Evolutionary conservation across 2,113 vertebrate species (phyloP).

Genomic region (Cryptomyrus ogoouensis): DNA sequence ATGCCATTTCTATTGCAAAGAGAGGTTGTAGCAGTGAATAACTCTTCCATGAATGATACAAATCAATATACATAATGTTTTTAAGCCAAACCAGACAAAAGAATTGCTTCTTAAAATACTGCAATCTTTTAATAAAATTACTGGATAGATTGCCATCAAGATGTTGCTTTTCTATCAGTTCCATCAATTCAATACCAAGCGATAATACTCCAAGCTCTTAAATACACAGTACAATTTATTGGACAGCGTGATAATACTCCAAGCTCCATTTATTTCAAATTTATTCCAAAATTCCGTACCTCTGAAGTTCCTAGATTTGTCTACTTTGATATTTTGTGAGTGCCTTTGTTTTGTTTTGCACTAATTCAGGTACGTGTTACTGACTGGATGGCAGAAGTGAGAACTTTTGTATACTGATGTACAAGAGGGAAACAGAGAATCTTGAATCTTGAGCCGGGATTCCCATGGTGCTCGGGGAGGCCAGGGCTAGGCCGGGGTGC

Average conservation of each 20-base stretch:
- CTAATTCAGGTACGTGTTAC: background rate
- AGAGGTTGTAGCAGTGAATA: background rate
- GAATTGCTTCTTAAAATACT: background rate
- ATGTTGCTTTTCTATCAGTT: background rate
- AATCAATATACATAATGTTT: background rate
- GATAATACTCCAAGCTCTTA: background rate
- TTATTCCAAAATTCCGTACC: background rate
- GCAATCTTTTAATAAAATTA: background rate
- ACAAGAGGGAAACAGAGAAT: background rate
- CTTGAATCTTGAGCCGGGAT: background rate
- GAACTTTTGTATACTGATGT: background rate
- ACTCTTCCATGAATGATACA: background rate
- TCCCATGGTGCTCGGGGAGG: background rate
- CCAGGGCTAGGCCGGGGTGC: background rate
- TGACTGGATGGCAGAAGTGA: background rate
- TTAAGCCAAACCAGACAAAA: background rate
- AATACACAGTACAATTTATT: background rate
- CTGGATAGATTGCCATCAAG: background rate
- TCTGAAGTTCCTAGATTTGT: background rate
- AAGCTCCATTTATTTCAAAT: background rate
- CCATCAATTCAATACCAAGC: background rate
- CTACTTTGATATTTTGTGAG: background rate
- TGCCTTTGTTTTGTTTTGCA: background rate
- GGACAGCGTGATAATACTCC: background rate
- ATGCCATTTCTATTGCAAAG: background rate